phyloP scores from a whole-genome alignment of 2,888 invertebrate species.

The Anarsia innoxiella region DNA sequence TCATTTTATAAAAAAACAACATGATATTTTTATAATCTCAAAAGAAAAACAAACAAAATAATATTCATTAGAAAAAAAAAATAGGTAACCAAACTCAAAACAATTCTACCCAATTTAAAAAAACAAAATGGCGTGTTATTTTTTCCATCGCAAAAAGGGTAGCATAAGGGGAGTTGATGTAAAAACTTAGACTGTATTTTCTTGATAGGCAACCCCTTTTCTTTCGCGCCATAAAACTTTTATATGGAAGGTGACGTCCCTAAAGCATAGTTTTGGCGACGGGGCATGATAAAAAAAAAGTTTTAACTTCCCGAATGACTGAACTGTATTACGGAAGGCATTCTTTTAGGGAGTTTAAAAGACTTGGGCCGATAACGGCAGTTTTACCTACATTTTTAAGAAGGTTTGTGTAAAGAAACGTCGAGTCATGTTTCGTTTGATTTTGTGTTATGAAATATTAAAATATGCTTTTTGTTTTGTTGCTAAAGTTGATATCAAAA shows the following conservation, averaged over 20 bases:
- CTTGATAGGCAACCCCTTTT: constrained; percentile 61
- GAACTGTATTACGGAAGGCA: constrained; percentile 28
- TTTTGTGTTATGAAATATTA: too few relatives aligned
- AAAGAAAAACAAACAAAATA: too few relatives aligned
- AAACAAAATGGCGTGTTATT: constrained; percentile 4
- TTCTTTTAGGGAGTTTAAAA: constrained; percentile 13
- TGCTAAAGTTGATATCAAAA: too few relatives aligned
- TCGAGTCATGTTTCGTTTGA: too few relatives aligned
- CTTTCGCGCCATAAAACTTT: constrained; percentile 69
- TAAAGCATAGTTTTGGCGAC: constrained; percentile 52
- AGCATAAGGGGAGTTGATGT: constrained; percentile 44
- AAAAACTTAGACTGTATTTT: constrained; percentile 55
- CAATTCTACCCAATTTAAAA: too few relatives aligned
- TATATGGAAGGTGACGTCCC: constrained; percentile 58
- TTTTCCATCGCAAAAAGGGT: constrained; percentile 21
- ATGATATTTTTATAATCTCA: too few relatives aligned
- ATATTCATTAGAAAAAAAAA: too few relatives aligned
- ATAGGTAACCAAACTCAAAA: too few relatives aligned
- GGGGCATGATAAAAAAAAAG: constrained; percentile 49
- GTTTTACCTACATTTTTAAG: too few relatives aligned
- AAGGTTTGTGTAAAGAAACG: too few relatives aligned
- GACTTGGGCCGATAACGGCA: not conserved
- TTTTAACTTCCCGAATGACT: constrained; percentile 39
- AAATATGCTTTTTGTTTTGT: too few relatives aligned
- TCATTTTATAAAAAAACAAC: too few relatives aligned